Base-by-base conservation (phyloP, 2,888 invertebrate genomes). In the Baronia brevicornis region DNA sequence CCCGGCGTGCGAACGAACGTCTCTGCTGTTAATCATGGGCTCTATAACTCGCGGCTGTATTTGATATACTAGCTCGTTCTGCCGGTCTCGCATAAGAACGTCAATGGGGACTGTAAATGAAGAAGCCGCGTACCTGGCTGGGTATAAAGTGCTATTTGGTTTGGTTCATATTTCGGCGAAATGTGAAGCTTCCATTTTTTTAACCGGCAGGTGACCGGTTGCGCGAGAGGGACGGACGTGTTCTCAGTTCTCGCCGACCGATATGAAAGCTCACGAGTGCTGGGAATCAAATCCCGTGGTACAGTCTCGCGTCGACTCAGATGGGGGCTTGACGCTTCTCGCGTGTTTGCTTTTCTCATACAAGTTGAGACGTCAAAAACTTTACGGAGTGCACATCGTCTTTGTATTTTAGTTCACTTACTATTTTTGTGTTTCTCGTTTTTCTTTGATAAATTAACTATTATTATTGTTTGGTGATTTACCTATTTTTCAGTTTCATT, bases 121-220 rank as follows among this genome's bases (percentile, higher is more conserved):
- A 38, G 39, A 39, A 45, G 54, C 59, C 48, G 54, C 46, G 53
- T 73, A 70, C 69, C 69, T 72, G 71, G 57, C 51, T 54, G 43
- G 52, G 52, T 62, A 54, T 60, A 64, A 60, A 46, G 47, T 46
- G 43, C 43, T 68, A 55, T 77, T 70, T 66, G 60, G 60, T 65
- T 66, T 62, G 60, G 67, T 57, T 72, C 58, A 60, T 54, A 64
- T 77, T 80, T 82, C 79, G 75, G 42, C 77, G 79, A 82, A 82
- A 73, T 68, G 62, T 63, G 62, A 66, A 68, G 64, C 61, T 70
- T 69, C 69, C 56, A 58, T 69, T 75, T 77, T 77, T 80, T 73
- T 56, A 58, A 48, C 50, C 53, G 56, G 69, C 77, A 73, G 73
- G 74, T 77, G 77, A 73, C 55, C 57, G 65, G 58, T 53, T 65